Base-by-base conservation (phyloP, 2,888 invertebrate species). In the Nymphalis polychloros region DNA sequence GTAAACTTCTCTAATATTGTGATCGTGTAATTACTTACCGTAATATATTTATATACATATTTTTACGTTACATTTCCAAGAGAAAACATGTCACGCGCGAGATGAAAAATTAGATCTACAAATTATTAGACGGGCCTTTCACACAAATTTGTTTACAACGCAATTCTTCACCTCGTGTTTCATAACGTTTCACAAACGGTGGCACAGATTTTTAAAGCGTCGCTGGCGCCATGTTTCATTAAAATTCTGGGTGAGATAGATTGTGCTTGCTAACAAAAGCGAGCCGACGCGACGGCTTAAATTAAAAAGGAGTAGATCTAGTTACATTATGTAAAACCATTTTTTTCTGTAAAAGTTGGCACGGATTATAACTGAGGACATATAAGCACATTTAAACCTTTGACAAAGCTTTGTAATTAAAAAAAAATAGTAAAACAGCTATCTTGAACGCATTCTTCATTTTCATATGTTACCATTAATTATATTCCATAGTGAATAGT, bases 191-290 rank as follows among this genome's bases (percentile, higher is more conserved):
- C 64, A 67, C 66, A 66, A 68, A 65, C 67, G 66, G 52, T 60
- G 70, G 61, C 73, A 67, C 68, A 80, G 78, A 80, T 79, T 75
- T 76, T 74, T 66, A 31, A 31, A 55, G 72, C 69, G 72, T 73
- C 75, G 66, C 53, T 57, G 61, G 67, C 72, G 80, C 77, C 81
- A 75, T 73, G 76, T 79, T 76, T 78, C 80, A 82, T 82, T 82
- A 80, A 79, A 82, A 75, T 64, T 68, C 67, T 70, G 65, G 67
- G 41, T 35, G 64, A 72, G 61, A 66, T 69, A 64, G 66, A 68
- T 67, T 68, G 68, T 61, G 59, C 63, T 53, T 52, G 64, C 41
- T 52, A 64, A 73, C 69, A 73, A 72, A 68, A 64, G 63, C 65
- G 59, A 62, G 13, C 59, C 50, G 19, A 59, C 52, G 13, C 50